phyloP scores from a whole-genome alignment of 2,113 vertebrate genomes.

The Lepus americanus region DNA sequence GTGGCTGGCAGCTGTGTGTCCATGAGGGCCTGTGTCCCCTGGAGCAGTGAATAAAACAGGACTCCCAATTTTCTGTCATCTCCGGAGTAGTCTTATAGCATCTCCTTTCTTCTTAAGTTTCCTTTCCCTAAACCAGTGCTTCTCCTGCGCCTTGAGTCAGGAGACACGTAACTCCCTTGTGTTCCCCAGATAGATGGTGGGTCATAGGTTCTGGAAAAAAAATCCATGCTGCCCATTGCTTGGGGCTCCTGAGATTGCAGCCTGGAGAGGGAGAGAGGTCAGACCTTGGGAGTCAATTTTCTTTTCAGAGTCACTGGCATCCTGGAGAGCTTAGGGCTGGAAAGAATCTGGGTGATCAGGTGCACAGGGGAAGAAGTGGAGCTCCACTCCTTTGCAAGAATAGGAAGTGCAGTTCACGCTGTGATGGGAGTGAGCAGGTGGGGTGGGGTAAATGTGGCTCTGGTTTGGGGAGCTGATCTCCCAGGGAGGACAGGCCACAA shows the following conservation, averaged over 20 bases:
- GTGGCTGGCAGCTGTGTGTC: background rate
- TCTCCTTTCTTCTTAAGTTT: background rate
- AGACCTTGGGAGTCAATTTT: background rate
- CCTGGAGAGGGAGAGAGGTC: background rate
- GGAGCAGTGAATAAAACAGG: background rate
- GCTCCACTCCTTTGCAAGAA: background rate
- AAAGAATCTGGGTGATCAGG: background rate
- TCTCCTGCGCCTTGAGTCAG: background rate
- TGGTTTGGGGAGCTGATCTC: background rate
- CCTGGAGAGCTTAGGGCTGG: background rate
- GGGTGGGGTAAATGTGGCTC: background rate
- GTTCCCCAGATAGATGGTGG: background rate
- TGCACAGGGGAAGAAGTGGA: background rate
- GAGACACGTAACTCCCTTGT: background rate
- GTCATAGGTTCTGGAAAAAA: background rate
- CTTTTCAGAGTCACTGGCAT: background rate
- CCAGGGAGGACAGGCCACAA: background rate
- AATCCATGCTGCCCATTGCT: background rate
- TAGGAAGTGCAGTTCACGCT: background rate
- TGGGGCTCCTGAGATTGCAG: background rate
- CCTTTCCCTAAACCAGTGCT: background rate
- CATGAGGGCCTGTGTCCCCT: rapidly evolving
- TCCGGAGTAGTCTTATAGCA: background rate
- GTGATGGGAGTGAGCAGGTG: too few species aligned
- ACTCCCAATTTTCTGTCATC: background rate